Base-by-base conservation (phyloP, 2,113 vertebrate species). In the Hemicordylus capensis region DNA sequence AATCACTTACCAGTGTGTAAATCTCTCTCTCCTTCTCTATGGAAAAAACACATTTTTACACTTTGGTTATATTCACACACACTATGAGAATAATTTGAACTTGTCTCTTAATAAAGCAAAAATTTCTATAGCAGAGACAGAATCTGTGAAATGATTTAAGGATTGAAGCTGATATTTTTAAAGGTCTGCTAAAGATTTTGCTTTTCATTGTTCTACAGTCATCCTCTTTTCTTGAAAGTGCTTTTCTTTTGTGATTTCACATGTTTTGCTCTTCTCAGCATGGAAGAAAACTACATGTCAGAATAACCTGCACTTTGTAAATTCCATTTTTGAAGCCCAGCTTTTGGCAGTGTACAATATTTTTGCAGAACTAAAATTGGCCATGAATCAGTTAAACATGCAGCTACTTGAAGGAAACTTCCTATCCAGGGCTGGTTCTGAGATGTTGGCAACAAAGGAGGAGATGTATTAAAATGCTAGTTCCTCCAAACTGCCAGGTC, bases 51-150 rank as follows among this genome's bases (percentile, higher is more conserved):
- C 9, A 74, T 26, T 44, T 9, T 37, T 84, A 88, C 42, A 58
- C 8, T 87, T 88, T 91, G 80, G 79, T 88, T 78, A 86, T 42
- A 64, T 90, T 90, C 88, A 89, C 85, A 87, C 90, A 87, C 66
- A 82, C 17, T 84, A 61, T 89, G 42, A 54, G 87, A n/a, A 37
- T 93, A 90, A 87, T 80, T 90, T 90, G 37, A 90, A 90, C 66
- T 85, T 90, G 66, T 85, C 86, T 76, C 31, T 42, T 91, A 91
- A 87, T 87, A 86, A 91, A 88, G 46, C 54, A 19, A 3, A 28
- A 86, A 91, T 84, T 94, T 91, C 85, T 89, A 85, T 88, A 80
- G 37, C 66, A 87, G 51, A 67, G 46, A 86, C 31, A 89, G 80
- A 84, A 9, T 46, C 59, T 39, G 14, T 90, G 80, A 56, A 93